Base-by-base conservation (phyloP, 2,797 vertebrate species). In the Tarsius wallacei region DNA sequence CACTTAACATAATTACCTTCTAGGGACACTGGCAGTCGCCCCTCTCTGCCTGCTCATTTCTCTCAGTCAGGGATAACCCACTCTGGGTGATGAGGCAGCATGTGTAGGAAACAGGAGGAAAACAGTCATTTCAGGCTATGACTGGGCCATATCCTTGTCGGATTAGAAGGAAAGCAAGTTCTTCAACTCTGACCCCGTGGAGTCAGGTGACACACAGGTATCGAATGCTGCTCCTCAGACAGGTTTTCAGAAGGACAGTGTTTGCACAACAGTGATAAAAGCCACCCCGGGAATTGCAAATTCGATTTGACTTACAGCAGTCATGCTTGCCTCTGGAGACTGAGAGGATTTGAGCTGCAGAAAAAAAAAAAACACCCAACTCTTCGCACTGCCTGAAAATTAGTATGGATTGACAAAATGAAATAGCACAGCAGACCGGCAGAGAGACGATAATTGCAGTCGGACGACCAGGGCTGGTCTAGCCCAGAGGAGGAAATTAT, bases 251-350 rank as follows among this genome's bases (percentile, higher is more conserved):
- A 84, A 55, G 33, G 82, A 6, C 0, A 0, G 3, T 59, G 96
- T 71, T 90, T 96, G 81, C 81, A 95, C 91, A 94, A 80, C 95
- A 76, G 7, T 13, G 90, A 73, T 28, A 77, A 88, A 77, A 66
- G 70, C 49, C 61, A 55, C 88, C 91, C 3, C 47, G 93, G 95
- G 94, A 91, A 96, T 66, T 93, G 51, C 47, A 97, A 97, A 95
- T 93, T 89, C 5, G 26, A 42, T 74, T 51, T 36, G 74, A 94
- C 91, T 89, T 97, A 83, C 7, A 81, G 78, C 93, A 97, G 93
- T 85, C 94, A 47, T 0, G 70, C 0, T 71, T 64, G 2, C 76
- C 92, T 94, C 91, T 90, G 55, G 76, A 92, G 97, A 93, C 63
- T n/a, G 42, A 13, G 57, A 94, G 68, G 36, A 83, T 93, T 4